Evolutionary conservation across 2,113 vertebrate species (phyloP).

Genomic region (Potamarius usumacintae): DNA sequence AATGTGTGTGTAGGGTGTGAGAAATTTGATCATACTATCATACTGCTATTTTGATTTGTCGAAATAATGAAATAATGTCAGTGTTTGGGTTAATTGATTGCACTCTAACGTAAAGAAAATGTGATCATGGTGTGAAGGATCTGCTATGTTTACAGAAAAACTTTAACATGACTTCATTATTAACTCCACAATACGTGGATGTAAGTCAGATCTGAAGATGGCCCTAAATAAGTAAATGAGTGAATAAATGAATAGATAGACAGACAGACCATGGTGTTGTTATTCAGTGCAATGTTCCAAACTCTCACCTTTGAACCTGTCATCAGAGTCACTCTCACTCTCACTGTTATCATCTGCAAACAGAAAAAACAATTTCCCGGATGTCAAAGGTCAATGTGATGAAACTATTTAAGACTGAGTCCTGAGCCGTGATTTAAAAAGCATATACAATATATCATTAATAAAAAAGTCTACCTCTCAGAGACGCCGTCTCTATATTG

Average conservation of each 20-base stretch:
- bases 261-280: neutral
- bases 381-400: conserved; percentile 54
- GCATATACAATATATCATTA: neutral
- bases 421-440: neutral
- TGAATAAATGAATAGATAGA: neutral
- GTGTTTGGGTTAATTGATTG: neutral
- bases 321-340: conserved; percentile 98
- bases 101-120: neutral
- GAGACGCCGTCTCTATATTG: conserved; percentile 88
- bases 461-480: conserved; percentile 83
- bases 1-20: neutral
- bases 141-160: neutral
- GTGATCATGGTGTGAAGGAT: neutral
- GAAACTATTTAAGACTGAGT: conserved; percentile 44
- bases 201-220: neutral
- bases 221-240: neutral
- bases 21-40: neutral
- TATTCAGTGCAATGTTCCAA: conserved; percentile 6
- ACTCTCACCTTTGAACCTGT: conserved; percentile 97
- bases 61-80: neutral
- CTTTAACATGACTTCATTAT: neutral
- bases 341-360: conserved; percentile 97
- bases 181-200: neutral
- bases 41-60: neutral
- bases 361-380: conserved; percentile 54